A percentile compares a stretch with the other conserved stretches of the same genome.
These are phyloP conservation scores for Drosophila pseudoobscura DNA, from an alignment of 1,140 invertebrate species.

Conservation along the genomic window DNA sequence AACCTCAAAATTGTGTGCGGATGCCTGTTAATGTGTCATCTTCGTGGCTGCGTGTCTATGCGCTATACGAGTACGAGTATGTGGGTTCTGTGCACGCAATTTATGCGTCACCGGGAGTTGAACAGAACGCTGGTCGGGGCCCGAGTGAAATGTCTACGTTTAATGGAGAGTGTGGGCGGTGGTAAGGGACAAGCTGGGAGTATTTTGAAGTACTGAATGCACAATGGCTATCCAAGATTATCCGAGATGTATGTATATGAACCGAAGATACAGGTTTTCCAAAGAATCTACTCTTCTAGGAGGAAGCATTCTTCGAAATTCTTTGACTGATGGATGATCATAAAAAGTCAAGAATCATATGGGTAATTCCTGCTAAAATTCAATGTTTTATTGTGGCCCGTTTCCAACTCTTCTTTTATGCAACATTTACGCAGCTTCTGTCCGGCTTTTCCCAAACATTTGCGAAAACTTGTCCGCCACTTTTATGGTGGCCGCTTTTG, in stretches of 20 bases:
- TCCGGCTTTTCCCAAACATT: no score
- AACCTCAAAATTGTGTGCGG: slow-evolving; percentile 64
- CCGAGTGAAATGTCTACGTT: slow-evolving; percentile 14
- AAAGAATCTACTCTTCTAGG: no score
- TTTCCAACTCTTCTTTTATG: not conserved
- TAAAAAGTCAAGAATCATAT: no score
- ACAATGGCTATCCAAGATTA: no score
- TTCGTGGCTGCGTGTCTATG: slow-evolving; percentile 17
- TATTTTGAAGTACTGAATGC: no score
- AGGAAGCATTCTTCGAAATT: no score
- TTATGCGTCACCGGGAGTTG: slow-evolving; percentile 14
- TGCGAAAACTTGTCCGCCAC: slow-evolving; percentile 18
- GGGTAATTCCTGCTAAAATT: not conserved
- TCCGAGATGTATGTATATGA: no score
- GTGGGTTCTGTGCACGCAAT: slow-evolving; percentile 6
- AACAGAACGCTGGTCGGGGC: not conserved
- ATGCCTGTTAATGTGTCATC: slow-evolving; percentile 55
- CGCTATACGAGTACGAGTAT: not conserved
- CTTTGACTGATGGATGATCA: no score
- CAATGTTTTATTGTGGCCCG: slow-evolving; percentile 1
- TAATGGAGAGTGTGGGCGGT: no score
- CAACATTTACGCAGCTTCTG: not conserved
- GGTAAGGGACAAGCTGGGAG: no score
- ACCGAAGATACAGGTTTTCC: no score
- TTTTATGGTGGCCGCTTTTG: slow-evolving; percentile 18